Evolutionary conservation across 2,888 invertebrate species (phyloP).

Genomic region (Glaucopsyche alexis): DNA sequence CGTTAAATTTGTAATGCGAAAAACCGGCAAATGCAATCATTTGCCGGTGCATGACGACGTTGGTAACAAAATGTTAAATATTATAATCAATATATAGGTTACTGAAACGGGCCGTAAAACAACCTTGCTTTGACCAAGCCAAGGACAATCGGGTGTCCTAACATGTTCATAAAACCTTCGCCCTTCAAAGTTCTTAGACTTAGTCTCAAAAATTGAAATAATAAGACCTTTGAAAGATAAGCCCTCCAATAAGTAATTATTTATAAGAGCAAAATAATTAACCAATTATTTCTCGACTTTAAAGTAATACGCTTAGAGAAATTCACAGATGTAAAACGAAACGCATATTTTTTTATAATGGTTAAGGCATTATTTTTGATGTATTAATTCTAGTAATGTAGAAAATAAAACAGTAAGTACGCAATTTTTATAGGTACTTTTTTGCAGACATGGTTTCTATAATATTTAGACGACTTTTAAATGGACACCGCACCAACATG

Average conservation of each 20-base stretch:
- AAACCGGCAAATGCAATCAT: too few species aligned
- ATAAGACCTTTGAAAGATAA: not conserved
- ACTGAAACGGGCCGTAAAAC: not conserved
- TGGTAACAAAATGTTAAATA: too few species aligned
- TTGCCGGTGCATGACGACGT: too few species aligned
- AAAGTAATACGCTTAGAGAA: not conserved
- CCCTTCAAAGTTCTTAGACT: constrained; percentile 1
- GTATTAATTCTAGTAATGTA: not conserved
- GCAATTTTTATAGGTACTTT: too few species aligned
- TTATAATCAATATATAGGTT: too few species aligned
- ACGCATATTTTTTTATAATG: not conserved
- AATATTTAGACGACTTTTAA: too few species aligned
- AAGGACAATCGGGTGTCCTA: not conserved
- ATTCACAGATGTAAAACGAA: not conserved
- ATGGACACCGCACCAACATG: too few species aligned
- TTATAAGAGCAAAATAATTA: not conserved
- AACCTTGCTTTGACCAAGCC: not conserved
- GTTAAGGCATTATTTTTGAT: not conserved
- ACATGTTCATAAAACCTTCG: not conserved
- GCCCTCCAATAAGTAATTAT: not conserved
- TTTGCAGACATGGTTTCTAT: too few species aligned
- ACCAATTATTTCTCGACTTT: constrained; percentile 2
- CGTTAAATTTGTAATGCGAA: too few species aligned
- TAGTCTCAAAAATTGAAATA: not conserved
- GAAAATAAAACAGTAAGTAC: not conserved